Percentiles rank a stretch among this genome's conserved stretches.
phyloP scores from a whole-genome alignment of 2,113 vertebrate species.

The Bujurquina vittata region DNA sequence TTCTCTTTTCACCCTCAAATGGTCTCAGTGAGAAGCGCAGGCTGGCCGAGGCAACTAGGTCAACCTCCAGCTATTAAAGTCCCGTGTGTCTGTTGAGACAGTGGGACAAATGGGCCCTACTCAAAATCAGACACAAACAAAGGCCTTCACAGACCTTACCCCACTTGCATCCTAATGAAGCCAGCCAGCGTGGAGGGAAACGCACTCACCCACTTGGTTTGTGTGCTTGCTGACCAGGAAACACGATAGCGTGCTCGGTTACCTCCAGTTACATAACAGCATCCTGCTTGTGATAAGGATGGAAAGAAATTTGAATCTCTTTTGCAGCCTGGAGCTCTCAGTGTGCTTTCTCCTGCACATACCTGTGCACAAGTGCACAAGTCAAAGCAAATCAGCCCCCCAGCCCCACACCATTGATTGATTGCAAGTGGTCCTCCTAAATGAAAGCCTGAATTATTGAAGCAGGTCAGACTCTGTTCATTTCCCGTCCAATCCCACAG shows the following conservation, averaged over 20 bases:
- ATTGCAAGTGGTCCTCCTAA: conserved; percentile 53
- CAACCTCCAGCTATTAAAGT: conserved; percentile 54
- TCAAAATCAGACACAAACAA: conserved; percentile 53
- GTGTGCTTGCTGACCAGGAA: conserved; percentile 50
- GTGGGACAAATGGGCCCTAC: conserved; percentile 53
- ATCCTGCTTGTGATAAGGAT: conserved; percentile 6
- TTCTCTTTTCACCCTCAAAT: conserved; percentile 28
- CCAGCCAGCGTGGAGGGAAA: background rate
- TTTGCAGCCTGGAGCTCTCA: background rate
- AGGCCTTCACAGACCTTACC: conserved; percentile 41
- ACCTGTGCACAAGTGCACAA: background rate
- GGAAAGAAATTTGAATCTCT: conserved; percentile 15
- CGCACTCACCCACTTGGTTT: conserved; percentile 14
- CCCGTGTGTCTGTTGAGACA: conserved; percentile 42
- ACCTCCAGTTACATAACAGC: background rate
- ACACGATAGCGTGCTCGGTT: conserved; percentile 12
- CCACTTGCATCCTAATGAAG: conserved; percentile 65
- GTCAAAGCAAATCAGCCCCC: conserved; percentile 17
- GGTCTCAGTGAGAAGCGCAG: conserved; percentile 26
- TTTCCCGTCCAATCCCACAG: conserved; percentile 72
- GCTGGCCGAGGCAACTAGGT: conserved; percentile 65
- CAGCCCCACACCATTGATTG: conserved; percentile 40
- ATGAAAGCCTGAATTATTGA: conserved; percentile 75
- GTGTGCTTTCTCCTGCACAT: background rate
- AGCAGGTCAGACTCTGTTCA: conserved; percentile 49